Conservation (phyloP, 2,797 vertebrate species). For the Macropus fuliginosus region DNA sequence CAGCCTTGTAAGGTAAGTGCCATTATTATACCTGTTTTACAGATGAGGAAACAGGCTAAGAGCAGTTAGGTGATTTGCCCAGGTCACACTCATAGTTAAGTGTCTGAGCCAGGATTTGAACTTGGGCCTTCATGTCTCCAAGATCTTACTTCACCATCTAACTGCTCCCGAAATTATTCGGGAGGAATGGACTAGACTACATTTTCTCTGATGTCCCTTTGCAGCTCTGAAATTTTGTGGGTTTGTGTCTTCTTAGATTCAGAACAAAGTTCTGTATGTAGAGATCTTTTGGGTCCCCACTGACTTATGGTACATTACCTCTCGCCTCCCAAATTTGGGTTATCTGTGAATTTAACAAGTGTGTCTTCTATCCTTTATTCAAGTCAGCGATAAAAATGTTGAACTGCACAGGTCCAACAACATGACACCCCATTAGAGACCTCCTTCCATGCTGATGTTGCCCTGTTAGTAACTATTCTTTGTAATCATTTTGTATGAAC, state of each 20-base stretch:
- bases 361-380: neutral
- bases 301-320: neutral
- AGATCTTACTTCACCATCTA: neutral
- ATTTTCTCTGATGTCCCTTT: neutral
- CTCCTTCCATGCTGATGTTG: neutral
- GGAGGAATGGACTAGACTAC: neutral
- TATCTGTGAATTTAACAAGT: neutral
- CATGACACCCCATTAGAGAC: neutral
- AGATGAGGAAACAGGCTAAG: neutral
- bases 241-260: neutral
- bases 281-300: neutral
- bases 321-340: neutral
- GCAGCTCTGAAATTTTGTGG: neutral
- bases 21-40: neutral
- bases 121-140: neutral
- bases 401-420: neutral
- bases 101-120: neutral
- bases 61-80: neutral
- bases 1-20: neutral
- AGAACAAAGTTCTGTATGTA: neutral
- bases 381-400: neutral
- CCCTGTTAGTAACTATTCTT: neutral
- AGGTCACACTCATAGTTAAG: neutral
- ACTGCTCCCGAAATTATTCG: neutral
- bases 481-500: neutral